These are phyloP conservation scores for Andrena praecox DNA, from an alignment of 2,888 invertebrate genomes.

Conservation along the genomic window DNA sequence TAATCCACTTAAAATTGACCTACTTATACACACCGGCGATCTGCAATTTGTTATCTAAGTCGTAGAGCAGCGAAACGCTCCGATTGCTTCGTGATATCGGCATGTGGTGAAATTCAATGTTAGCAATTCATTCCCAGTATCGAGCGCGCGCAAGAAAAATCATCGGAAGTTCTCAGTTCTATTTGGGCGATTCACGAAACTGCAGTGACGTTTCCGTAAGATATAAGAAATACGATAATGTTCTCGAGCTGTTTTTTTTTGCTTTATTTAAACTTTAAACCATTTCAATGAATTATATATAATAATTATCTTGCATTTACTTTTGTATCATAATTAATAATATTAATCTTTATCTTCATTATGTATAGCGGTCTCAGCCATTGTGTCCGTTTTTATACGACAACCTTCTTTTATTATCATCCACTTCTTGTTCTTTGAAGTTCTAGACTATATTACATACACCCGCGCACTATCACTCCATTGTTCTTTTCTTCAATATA, in stretches of 20 bases:
- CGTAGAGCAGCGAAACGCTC: slow-evolving; percentile 53
- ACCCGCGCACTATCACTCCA: slow-evolving; percentile 68
- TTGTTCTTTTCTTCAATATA: slow-evolving; percentile 60
- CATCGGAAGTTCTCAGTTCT: slow-evolving; percentile 50
- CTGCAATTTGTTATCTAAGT: slow-evolving; percentile 66
- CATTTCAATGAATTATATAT: slow-evolving; percentile 82
- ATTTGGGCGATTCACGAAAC: slow-evolving; percentile 68
- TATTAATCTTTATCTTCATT: slow-evolving; percentile 79
- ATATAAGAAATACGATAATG: slow-evolving; percentile 76
- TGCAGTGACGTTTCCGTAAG: slow-evolving; percentile 67
- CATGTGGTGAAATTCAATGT: slow-evolving; percentile 50
- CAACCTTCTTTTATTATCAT: slow-evolving; percentile 60
- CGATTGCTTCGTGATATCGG: slow-evolving; percentile 53
- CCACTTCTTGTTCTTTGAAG: slow-evolving; percentile 66
- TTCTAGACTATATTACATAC: slow-evolving; percentile 79
- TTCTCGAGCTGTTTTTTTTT: slow-evolving; percentile 73
- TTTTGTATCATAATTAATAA: slow-evolving; percentile 80
- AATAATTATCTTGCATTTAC: slow-evolving; percentile 79
- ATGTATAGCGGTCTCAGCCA: slow-evolving; percentile 80
- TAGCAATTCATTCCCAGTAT: slow-evolving; percentile 27
- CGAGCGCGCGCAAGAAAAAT: slow-evolving; percentile 54
- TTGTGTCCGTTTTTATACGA: slow-evolving; percentile 60
- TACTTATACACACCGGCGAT: slow-evolving; percentile 62
- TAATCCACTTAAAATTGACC: slow-evolving; percentile 67
- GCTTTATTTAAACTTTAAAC: slow-evolving; percentile 82